phyloP scores from a whole-genome alignment of 2,113 vertebrate species.

The Channa maculata region DNA sequence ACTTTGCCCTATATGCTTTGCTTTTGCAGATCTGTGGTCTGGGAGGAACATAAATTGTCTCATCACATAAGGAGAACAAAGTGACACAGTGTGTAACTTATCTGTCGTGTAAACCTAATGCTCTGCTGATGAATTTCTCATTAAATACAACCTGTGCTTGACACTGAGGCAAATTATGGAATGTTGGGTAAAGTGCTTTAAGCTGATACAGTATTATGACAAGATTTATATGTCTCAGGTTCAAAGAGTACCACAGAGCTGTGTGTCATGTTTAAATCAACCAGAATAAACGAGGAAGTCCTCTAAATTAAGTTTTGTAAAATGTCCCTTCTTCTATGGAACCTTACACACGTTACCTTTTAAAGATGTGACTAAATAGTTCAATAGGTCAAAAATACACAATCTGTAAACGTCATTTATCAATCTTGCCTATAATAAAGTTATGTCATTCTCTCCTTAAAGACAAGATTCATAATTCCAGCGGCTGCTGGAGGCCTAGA shows the following conservation, averaged over 20 bases:
- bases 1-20: slow-evolving; percentile 25
- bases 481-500: background rate
- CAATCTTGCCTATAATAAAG: background rate
- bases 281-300: background rate
- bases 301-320: background rate
- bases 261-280: slow-evolving; percentile 3
- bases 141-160: slow-evolving; percentile 23
- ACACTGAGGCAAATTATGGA: slow-evolving; percentile 9
- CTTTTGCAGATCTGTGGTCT: slow-evolving; percentile 37
- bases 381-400: too few relatives aligned
- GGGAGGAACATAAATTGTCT: slow-evolving; percentile 33
- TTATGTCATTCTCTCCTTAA: background rate
- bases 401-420: too few relatives aligned
- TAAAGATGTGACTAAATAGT: too few relatives aligned
- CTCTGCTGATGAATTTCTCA: slow-evolving; percentile 21
- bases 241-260: background rate
- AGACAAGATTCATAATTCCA: slow-evolving; percentile 4
- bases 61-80: slow-evolving; percentile 36
- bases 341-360: background rate
- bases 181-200: slow-evolving; percentile 1
- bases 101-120: slow-evolving; percentile 14
- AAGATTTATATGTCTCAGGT: slow-evolving; percentile 11
- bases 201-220: background rate
- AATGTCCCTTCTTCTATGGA: too few relatives aligned
- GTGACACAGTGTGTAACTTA: slow-evolving; percentile 25